phyloP scores from a whole-genome alignment of 1,140 invertebrate species.

The Brachionus sp. region DNA sequence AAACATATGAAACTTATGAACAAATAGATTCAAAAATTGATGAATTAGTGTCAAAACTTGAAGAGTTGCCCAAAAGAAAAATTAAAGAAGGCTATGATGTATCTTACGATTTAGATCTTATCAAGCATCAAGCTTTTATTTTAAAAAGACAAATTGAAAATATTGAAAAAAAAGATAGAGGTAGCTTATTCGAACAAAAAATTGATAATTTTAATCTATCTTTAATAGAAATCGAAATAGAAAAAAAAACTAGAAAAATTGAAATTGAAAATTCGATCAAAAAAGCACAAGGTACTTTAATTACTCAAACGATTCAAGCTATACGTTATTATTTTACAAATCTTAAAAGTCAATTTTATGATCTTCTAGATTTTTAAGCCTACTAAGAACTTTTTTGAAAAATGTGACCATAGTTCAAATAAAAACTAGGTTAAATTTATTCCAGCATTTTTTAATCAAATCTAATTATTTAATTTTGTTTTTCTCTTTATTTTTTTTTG shows the following conservation, averaged over 20 bases:
- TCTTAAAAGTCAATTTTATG: background rate
- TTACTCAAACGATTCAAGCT: background rate
- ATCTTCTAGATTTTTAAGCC: background rate
- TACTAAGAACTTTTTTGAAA: background rate
- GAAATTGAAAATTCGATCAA: background rate
- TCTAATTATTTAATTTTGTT: too few species aligned
- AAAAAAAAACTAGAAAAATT: background rate
- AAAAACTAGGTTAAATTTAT: too few species aligned
- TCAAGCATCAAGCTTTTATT: background rate
- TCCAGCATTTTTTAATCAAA: too few species aligned
- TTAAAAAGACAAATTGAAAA: background rate
- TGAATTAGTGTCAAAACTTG: background rate
- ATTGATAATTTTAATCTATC: background rate
- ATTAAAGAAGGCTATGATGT: background rate
- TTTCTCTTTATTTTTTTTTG: too few species aligned
- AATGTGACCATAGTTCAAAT: background rate
- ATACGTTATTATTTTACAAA: background rate
- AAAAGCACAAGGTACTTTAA: background rate
- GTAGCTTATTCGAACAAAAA: background rate
- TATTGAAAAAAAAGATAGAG: background rate
- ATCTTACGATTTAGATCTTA: background rate
- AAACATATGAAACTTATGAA: background rate
- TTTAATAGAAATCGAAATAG: background rate
- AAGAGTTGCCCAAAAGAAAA: background rate
- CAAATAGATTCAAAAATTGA: background rate